phyloP scores from a whole-genome alignment of 2,113 vertebrate genomes.

The Ascaphus truei region DNA sequence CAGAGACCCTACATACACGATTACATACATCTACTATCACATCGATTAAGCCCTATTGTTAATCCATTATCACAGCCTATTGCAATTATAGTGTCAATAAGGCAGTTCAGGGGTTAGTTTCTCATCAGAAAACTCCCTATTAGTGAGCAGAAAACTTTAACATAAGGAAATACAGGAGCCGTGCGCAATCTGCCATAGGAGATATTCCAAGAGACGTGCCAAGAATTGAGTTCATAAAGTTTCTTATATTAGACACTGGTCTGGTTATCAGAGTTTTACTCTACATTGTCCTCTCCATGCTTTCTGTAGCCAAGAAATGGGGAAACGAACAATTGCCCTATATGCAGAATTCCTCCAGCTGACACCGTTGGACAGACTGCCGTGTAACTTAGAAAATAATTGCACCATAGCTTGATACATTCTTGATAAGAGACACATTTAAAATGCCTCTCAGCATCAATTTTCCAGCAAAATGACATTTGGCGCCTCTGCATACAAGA shows the following conservation, averaged over 20 bases:
- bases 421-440: conserved; percentile 16
- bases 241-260: not conserved
- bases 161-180: not conserved
- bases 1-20: not conserved
- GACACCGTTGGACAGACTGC: no score
- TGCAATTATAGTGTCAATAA: not conserved
- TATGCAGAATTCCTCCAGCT: no score
- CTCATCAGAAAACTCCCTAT: not conserved
- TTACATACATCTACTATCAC: no score
- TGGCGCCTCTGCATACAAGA: not conserved
- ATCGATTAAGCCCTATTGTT: no score
- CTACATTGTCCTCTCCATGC: no score
- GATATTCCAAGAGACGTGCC: not conserved
- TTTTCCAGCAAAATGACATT: conserved; percentile 2
- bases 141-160: conserved; percentile 3
- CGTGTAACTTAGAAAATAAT: not conserved
- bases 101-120: not conserved
- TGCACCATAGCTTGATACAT: not conserved
- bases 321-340: no score
- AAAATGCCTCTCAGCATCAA: not conserved
- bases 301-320: no score
- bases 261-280: not conserved
- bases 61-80: conserved; percentile 4
- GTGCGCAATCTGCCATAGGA: not conserved
- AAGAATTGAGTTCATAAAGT: conserved; percentile 1